Evolutionary conservation across 2,113 vertebrate species (phyloP).

Genomic region (Megaleporinus macrocephalus): DNA sequence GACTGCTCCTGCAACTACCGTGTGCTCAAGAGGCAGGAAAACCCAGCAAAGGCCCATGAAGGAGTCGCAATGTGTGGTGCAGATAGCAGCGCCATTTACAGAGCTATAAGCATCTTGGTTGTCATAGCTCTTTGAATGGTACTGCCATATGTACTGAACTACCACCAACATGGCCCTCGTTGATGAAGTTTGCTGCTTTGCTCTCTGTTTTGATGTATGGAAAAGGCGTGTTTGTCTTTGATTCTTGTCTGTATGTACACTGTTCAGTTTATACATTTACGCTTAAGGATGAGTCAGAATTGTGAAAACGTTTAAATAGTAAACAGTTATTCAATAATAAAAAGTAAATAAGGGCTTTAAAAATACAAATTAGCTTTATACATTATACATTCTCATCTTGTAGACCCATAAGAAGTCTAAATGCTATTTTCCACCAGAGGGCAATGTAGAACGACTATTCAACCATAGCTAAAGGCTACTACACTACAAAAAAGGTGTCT

Average conservation of each 20-base stretch:
- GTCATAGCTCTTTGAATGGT: slow-evolving; percentile 98
- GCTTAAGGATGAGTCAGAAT: background rate
- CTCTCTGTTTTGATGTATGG: background rate
- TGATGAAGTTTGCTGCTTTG: background rate
- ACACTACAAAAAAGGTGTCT: no score
- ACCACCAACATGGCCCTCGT: slow-evolving; percentile 61
- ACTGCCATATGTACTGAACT: slow-evolving; percentile 85
- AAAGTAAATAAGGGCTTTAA: no score
- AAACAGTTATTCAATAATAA: no score
- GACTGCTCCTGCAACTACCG: slow-evolving; percentile 19
- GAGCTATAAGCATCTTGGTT: slow-evolving; percentile 87
- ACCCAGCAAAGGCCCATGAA: slow-evolving; percentile 30
- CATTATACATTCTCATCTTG: no score
- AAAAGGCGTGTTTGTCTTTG: background rate
- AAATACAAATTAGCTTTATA: no score
- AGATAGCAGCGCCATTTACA: slow-evolving; percentile 91
- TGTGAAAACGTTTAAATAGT: no score
- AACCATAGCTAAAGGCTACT: no score
- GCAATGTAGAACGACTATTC: no score
- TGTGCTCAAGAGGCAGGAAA: slow-evolving; percentile 1
- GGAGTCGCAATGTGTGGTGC: slow-evolving; percentile 70
- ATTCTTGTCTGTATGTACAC: background rate
- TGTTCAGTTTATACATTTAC: background rate
- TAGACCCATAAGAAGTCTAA: no score
- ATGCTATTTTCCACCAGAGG: no score